Evolutionary conservation across 2,113 vertebrate genomes (phyloP), one percentile per base, ranked within the genome.

Genomic region (Aleadryas rufinucha): DNA sequence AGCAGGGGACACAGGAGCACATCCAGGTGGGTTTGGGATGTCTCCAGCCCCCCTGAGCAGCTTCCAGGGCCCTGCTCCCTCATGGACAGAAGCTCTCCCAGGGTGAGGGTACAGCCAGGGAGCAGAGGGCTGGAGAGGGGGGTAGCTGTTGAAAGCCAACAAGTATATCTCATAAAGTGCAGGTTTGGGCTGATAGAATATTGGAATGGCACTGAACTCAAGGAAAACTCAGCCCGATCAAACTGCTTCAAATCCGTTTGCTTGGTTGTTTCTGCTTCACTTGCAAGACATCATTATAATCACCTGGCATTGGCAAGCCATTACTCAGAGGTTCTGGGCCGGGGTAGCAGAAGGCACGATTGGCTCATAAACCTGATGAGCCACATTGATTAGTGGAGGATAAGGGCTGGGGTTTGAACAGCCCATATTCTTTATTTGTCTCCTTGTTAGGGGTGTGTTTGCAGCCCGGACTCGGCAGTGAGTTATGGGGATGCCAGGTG

Each of bases 211-310:
- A 16, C 22, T 1, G 81, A 81, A 56, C 79, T 92, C 53, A n/a
- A 68, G 68, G 84, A 60, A 87, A 91, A 42, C 54, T 84, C 78
- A 30, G 61, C 44, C 69, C 0, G 0, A 59, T 63, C 68, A 52
- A 94, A 68, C 57, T 18, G 74, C 93, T 91, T 68, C 68, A 66
- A 84, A 95, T 94, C 87, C 33, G 12, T 92, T 96, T 76, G 65
- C 87, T 95, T 84, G 91, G 69, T 79, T 66, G 91, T 83, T 96
- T 91, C 95, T 96, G 88, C 94, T 87, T 74, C 87, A 76, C 89
- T 95, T 94, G 84, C 89, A 89, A 87, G 89, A 87, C 84, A 81
- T 74, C 13, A 21, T 91, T 93, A 84, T 87, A 95, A 96, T 95
- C 75, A 52, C 87, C 76, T 92, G 93, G 94, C 83, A 74, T 54